Evolutionary conservation across 2,113 vertebrate genomes (phyloP), one percentile per base, ranked within the genome.

Genomic region (Muscicapa adusta): DNA sequence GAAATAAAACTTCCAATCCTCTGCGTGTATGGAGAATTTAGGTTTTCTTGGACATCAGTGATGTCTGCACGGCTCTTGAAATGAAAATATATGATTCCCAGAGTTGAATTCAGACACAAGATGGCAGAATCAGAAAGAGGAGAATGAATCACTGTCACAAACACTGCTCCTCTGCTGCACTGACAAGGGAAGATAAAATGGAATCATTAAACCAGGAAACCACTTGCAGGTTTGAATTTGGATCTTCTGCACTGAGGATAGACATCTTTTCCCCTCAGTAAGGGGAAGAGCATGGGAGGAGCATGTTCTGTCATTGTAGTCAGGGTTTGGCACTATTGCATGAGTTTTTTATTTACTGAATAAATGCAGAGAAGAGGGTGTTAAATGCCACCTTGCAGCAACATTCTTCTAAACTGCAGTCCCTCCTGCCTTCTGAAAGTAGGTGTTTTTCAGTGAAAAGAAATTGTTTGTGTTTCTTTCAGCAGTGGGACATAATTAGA

Each of bases 81-180:
- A 72, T 83, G 58, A 79, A 74, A 84, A 74, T 51, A 38, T 16
- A 17, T 72, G 62, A 76, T 88, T 85, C 75, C 28, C 18, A 51
- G 50, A n/a, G 84, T 80, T 84, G 85, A 83, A 84, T 92, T 80
- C 54, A 57, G 67, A 80, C 80, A 84, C 68, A 70, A 84, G 93
- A 89, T 40, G 91, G 63, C 60, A 86, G 80, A 79, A 83, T 94
- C 54, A 86, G 62, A 73, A 73, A 91, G 91, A 57, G 38, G 67
- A 68, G 73, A 50, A 74, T 92, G 76, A 86, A 68, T 84, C 65
- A 63, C 19, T 90, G 78, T 90, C 86, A 82, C 74, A 75, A 71
- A 36, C 11, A 14, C 33, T 47, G 19, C 67, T 90, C 16, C 36
- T 82, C 66, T 93, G 67, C 75, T 83, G 26, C 75, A 33, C 15